Evolutionary conservation across 2,113 vertebrate species (phyloP).

Genomic region (Bambusicola thoracicus): DNA sequence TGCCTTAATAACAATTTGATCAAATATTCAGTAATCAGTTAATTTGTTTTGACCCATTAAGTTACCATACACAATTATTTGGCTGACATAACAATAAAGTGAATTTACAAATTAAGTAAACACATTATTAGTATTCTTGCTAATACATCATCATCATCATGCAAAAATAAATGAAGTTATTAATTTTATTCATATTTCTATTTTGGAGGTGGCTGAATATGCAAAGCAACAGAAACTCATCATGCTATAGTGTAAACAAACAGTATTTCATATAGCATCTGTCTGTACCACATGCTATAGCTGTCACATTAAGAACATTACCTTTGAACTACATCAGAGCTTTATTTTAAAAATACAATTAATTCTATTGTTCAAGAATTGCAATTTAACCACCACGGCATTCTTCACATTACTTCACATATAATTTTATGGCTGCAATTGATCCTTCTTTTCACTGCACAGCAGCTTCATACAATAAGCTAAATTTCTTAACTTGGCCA

Average conservation of each 20-base stretch:
- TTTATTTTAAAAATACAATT: constrained; percentile 30
- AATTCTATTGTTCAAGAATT: constrained; percentile 33
- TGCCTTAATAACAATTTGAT: neutral
- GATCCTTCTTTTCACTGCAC: neutral
- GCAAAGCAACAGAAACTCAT: constrained; percentile 28
- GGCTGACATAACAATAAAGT: neutral
- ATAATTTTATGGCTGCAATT: constrained; percentile 3
- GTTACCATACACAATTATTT: constrained; percentile 17
- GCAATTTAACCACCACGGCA: neutral
- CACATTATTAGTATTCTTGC: constrained; percentile 6
- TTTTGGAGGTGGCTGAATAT: constrained; percentile 34
- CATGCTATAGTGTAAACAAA: constrained; percentile 32
- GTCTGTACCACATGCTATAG: neutral
- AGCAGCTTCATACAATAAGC: constrained; percentile 23
- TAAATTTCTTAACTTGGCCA: constrained; percentile 14
- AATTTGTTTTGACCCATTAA: constrained; percentile 30
- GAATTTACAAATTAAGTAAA: constrained; percentile 22
- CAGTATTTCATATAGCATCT: constrained; percentile 44
- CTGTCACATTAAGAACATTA: neutral
- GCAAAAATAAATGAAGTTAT: constrained; percentile 36
- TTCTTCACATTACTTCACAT: constrained; percentile 31
- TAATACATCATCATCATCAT: neutral
- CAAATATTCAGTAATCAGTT: neutral
- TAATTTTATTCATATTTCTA: constrained; percentile 43
- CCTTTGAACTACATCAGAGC: constrained; percentile 11